A percentile compares a stretch with the other conserved stretches of the same genome.
These are phyloP conservation scores for Frieseomelitta varia DNA, from an alignment of 1,140 invertebrate species.

Conservation along the genomic window DNA sequence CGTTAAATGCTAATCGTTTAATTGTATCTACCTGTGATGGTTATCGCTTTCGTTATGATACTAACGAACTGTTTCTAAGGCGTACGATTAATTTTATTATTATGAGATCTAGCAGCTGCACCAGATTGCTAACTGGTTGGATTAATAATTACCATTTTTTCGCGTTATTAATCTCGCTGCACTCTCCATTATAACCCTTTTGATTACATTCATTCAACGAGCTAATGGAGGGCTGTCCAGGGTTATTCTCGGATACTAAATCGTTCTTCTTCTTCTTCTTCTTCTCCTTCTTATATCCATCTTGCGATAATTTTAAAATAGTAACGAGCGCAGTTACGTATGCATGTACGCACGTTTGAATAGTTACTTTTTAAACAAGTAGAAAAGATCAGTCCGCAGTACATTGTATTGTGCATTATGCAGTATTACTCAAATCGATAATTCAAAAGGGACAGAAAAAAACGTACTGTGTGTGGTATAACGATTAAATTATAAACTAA, in stretches of 20 bases:
- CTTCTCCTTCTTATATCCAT: not conserved
- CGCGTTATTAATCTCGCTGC: not conserved
- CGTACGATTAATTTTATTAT: not conserved
- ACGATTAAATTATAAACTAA: not conserved
- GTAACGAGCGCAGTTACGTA: not conserved
- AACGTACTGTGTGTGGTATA: not conserved
- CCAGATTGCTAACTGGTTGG: not conserved
- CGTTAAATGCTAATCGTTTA: not conserved
- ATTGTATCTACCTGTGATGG: not conserved
- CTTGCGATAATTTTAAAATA: not conserved
- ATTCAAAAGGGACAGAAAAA: not conserved
- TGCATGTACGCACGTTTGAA: not conserved
- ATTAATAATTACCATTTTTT: slow-evolving; percentile 9
- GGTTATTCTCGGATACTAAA: not conserved
- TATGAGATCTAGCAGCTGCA: not conserved
- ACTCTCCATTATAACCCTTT: not conserved
- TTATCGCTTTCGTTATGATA: not conserved
- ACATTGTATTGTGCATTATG: no score
- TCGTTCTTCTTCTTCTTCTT: not conserved
- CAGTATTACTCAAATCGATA: no score
- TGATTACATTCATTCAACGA: not conserved
- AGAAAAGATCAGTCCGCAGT: no score
- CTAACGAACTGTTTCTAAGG: not conserved
- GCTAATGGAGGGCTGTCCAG: not conserved
- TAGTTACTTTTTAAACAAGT: not conserved